A percentile compares a stretch with the other conserved stretches of the same genome.
These are phyloP conservation scores for Todiramphus saurophagus DNA, from an alignment of 2,113 vertebrate genomes.

Conservation along the genomic window DNA sequence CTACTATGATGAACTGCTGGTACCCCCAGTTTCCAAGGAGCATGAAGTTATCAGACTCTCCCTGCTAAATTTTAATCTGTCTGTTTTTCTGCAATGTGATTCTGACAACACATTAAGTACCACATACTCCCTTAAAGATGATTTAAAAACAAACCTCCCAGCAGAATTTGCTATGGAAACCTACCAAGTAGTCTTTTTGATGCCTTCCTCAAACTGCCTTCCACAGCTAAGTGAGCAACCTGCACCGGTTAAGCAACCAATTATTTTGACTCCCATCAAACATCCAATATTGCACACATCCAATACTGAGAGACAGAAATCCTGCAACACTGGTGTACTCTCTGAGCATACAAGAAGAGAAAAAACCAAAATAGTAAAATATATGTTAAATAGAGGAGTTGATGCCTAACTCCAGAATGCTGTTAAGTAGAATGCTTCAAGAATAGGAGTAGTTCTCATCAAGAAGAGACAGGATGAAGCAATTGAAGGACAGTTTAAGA, in stretches of 20 bases:
- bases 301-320: not conserved
- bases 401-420: not conserved
- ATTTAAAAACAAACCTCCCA: not conserved
- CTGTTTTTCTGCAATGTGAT: not conserved
- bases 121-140: not conserved
- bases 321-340: not conserved
- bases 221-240: not conserved
- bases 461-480: not conserved
- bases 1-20: not conserved
- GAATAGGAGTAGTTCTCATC: not conserved
- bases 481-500: not conserved
- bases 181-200: not conserved
- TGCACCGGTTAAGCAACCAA: not conserved
- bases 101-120: not conserved
- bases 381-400: not conserved
- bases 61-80: not conserved
- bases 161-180: not conserved
- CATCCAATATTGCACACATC: not conserved
- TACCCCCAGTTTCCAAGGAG: not conserved
- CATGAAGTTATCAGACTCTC: not conserved
- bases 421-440: not conserved
- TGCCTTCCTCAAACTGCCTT: not conserved
- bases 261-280: not conserved
- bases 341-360: not conserved
- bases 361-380: not conserved